phyloP scores from a whole-genome alignment of 2,888 invertebrate genomes.

The Diplazon laetatorius region DNA sequence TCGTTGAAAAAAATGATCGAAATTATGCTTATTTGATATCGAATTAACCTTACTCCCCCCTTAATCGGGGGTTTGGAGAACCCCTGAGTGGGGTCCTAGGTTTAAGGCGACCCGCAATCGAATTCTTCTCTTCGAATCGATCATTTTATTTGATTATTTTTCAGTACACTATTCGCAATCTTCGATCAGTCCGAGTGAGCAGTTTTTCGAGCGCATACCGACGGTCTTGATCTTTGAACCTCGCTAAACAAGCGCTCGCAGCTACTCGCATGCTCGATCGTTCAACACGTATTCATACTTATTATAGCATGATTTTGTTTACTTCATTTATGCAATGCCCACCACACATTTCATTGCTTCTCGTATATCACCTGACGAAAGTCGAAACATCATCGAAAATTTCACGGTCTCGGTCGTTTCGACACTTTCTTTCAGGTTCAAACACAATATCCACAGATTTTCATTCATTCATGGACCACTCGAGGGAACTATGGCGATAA shows the following conservation, averaged over 20 bases:
- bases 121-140: too few relatives aligned
- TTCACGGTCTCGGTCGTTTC: background rate
- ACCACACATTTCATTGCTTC: background rate
- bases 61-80: too few relatives aligned
- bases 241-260: background rate
- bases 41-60: too few relatives aligned
- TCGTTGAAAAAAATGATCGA: too few relatives aligned
- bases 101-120: too few relatives aligned
- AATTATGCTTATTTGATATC: too few relatives aligned
- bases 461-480: background rate
- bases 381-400: background rate
- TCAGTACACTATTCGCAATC: background rate
- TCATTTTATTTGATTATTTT: too few relatives aligned
- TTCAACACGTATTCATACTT: background rate
- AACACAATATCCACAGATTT: background rate
- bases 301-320: background rate
- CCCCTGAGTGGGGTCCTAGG: too few relatives aligned
- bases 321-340: background rate
- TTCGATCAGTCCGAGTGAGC: background rate
- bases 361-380: background rate
- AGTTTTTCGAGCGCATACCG: background rate
- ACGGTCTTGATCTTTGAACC: constrained; percentile 16
- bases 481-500: background rate
- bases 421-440: background rate
- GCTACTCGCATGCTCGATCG: background rate